Evolutionary conservation across 2,888 invertebrate species (phyloP).

Genomic region (Argyresthia goedartella): DNA sequence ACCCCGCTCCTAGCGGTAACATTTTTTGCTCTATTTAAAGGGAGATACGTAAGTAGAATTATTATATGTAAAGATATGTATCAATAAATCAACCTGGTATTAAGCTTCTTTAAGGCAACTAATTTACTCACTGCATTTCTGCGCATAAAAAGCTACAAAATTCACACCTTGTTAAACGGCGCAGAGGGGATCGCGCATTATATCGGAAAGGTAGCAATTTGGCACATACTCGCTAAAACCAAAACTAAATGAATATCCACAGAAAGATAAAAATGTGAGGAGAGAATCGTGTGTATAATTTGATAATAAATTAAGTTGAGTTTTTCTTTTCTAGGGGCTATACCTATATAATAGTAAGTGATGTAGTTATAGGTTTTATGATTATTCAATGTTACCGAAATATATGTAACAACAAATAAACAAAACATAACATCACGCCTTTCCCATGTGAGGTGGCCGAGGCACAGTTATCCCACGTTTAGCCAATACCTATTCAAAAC

Average conservation of each 20-base stretch:
- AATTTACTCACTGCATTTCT: too few species aligned
- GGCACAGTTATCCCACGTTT: too few species aligned
- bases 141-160: conserved; percentile 7
- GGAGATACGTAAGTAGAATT: background rate
- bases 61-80: background rate
- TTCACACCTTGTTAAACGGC: conserved; percentile 42
- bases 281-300: background rate
- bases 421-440: background rate
- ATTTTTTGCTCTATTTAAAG: too few species aligned
- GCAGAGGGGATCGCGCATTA: conserved; percentile 16
- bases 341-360: background rate
- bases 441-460: too few species aligned
- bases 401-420: background rate
- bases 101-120: too few species aligned
- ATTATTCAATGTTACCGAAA: background rate
- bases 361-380: background rate
- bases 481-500: too few species aligned
- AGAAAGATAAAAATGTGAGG: background rate
- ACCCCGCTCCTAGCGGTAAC: too few species aligned
- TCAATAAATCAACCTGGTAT: too few species aligned
- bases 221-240: conserved; percentile 26
- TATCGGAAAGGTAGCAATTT: conserved; percentile 41
- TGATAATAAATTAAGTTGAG: background rate
- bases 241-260: conserved; percentile 16
- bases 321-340: background rate